Evolutionary conservation across 1,140 invertebrate species (phyloP), one percentile per base, ranked within the genome.

Genomic region (Wiebesia pumilae): DNA sequence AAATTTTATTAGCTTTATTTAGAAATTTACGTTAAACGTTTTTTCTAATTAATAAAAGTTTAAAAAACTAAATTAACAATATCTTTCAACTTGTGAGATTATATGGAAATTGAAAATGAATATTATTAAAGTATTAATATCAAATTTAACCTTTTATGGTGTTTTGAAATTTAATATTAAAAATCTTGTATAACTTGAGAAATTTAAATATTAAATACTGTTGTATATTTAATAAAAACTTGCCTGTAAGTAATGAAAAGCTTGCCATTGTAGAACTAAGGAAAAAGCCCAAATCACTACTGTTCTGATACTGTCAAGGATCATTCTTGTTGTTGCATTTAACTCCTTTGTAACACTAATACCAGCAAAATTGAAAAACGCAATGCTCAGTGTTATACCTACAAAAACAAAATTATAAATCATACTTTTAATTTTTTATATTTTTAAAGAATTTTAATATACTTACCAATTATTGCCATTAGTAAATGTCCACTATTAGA

Each of bases 311-410:
- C 97, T 97, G 91, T 99, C 98, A 54, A 99, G 94, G 12, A 99
- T 96, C 96, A 99, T 98, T 89, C 98, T 95, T 3, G 98, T 98
- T 0, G 98, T 98, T 24, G 98, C 98, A 71, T 96, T 98, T 87
- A 98, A 95, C 93, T 98, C 97, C 94, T 99, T 99, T 0, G 98
- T 98, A n/a, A 99, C 97, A 91, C 96, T 98, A 38, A 99, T 96
- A 35, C 98, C 98, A 91, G 98, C 96, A 94, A 98, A 99, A 92
- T 99, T 99, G 94, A 99, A 99, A 91, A 99, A 98, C 3, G 98
- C 98, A 89, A 99, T 99, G 83, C 98, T 98, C 10, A 98, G 90
- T 24, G 97, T 95, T n/a, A 97, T 98, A 87, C 97, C 97, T 96
- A 93, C 54, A 87, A 54, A 35, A 67, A 77, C 62, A 85, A 83